Evolutionary conservation across 1,140 invertebrate genomes (phyloP).

Genomic region (Heliothis virescens): DNA sequence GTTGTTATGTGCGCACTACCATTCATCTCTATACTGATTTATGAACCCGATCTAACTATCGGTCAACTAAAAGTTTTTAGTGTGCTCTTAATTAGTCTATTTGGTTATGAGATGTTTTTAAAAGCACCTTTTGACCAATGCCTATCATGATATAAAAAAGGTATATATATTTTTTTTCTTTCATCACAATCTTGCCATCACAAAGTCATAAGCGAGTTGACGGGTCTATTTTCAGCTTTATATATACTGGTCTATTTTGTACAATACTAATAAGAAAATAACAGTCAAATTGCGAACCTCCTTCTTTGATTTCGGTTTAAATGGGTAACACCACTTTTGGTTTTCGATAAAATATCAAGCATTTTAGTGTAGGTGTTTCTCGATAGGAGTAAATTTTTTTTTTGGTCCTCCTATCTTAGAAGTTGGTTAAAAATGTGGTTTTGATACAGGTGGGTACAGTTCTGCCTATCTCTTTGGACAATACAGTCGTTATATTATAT

Average conservation of each 20-base stretch:
- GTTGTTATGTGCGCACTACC: too few relatives aligned
- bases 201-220: constrained; percentile 10
- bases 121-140: neutral
- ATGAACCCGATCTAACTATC: too few relatives aligned
- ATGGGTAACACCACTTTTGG: neutral
- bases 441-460: neutral
- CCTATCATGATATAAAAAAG: neutral
- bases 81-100: too few relatives aligned
- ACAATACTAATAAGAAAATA: neutral
- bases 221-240: neutral
- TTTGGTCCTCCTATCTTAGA: too few relatives aligned
- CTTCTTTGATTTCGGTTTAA: neutral
- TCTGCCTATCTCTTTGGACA: neutral
- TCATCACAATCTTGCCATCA: constrained; percentile 24
- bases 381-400: too few relatives aligned
- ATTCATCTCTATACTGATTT: too few relatives aligned
- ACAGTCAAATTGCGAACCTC: neutral
- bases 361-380: too few relatives aligned
- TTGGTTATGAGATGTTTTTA: too few relatives aligned
- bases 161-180: neutral
- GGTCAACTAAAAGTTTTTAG: too few relatives aligned
- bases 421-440: too few relatives aligned
- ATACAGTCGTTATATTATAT: neutral
- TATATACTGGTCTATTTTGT: neutral
- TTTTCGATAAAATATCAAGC: too few relatives aligned